phyloP scores from a whole-genome alignment of 2,888 invertebrate genomes.

The Spodoptera exigua region DNA sequence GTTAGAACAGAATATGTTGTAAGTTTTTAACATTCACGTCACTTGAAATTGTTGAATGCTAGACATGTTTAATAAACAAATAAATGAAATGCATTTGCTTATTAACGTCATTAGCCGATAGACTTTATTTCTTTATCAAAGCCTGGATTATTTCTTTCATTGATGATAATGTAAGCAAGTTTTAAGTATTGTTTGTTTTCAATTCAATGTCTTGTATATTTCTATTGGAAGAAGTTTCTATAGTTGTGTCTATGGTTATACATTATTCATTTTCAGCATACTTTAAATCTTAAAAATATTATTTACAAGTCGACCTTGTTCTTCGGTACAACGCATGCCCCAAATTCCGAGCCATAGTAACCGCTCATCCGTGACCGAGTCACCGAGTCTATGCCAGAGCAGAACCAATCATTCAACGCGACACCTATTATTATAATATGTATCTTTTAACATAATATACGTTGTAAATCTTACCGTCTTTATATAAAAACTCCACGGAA shows the following conservation, averaged over 20 bases:
- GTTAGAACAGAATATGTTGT: conserved; percentile 5
- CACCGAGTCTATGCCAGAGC: conserved; percentile 39
- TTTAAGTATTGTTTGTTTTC: neutral
- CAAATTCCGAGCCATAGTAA: conserved; percentile 46
- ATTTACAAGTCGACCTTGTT: conserved; percentile 21
- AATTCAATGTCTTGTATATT: neutral
- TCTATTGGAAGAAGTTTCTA: neutral
- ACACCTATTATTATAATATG: conserved; percentile 34
- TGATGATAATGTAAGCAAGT: conserved; percentile 2
- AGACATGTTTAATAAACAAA: too few species aligned
- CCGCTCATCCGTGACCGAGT: conserved; percentile 43
- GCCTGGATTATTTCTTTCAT: conserved; percentile 2
- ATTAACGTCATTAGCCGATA: too few species aligned
- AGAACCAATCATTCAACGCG: conserved; percentile 47
- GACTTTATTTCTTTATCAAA: conserved; percentile 2
- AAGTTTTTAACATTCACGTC: conserved; percentile 6
- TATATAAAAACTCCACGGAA: conserved; percentile 6
- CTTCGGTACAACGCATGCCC: conserved; percentile 44
- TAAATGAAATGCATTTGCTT: too few species aligned
- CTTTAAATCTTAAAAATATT: conserved; percentile 8
- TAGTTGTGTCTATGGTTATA: neutral
- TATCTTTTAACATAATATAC: conserved; percentile 21
- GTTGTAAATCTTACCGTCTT: conserved; percentile 9
- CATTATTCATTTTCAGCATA: neutral
- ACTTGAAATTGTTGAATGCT: conserved; percentile 2